Percentiles rank a stretch among this genome's conserved stretches.
These are phyloP conservation scores for Tangachromis dhanisi DNA, from an alignment of 2,113 vertebrate species.

Conservation along the genomic window DNA sequence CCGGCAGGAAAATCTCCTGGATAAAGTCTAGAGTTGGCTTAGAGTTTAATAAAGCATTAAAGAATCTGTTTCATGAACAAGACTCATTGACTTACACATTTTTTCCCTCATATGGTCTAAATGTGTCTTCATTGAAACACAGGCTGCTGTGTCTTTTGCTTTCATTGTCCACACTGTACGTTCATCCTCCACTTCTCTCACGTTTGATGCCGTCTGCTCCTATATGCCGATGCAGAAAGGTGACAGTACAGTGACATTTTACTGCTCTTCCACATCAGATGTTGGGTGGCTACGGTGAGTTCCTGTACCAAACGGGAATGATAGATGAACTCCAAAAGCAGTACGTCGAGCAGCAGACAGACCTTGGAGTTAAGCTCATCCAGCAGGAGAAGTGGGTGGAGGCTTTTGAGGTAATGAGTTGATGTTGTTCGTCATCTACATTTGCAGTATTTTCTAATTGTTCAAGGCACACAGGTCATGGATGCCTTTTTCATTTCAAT, in stretches of 20 bases:
- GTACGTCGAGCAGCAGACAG: constrained; percentile 65
- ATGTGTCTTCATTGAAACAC: not conserved
- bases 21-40: not conserved
- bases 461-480: not conserved
- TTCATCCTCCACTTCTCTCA: not conserved
- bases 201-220: not conserved
- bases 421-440: not conserved
- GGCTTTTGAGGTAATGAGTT: constrained; percentile 71
- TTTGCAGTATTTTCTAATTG: not conserved
- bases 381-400: constrained; percentile 72
- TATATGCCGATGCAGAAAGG: not conserved
- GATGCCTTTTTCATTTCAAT: not conserved
- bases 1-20: not conserved
- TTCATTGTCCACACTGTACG: not conserved
- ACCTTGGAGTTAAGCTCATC: constrained; percentile 66
- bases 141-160: not conserved
- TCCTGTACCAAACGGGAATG: constrained; percentile 69
- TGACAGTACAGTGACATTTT: not conserved
- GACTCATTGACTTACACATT: not conserved
- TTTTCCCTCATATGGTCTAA: not conserved
- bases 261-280: constrained; percentile 52
- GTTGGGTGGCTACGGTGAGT: constrained; percentile 69
- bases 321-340: constrained; percentile 65
- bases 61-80: not conserved
- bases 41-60: not conserved